Base-by-base conservation (phyloP, 2,113 vertebrate genomes). In the Ammodytes marinus region DNA sequence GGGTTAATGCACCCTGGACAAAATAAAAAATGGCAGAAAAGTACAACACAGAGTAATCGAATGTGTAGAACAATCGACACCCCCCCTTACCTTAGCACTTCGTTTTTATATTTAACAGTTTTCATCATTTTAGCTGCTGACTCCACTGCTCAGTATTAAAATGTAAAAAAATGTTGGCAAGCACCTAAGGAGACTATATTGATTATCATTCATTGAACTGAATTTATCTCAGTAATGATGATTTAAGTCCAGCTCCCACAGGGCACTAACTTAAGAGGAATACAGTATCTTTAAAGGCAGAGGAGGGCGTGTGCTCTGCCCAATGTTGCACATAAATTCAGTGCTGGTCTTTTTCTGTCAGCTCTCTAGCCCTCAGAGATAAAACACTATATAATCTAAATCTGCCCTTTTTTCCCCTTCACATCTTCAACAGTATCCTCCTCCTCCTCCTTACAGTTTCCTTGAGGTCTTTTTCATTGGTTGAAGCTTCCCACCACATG, bases 311-410 rank as follows among this genome's bases (percentile, higher is more conserved):
- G 80, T 81, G 67, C 27, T 67, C 73, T 72, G 79, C 86, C 57
- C 46, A 27, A 27, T 27, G 74, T 49, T 27, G 63, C 63, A 67
- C 74, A 58, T 86, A 69, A 74, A 77, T 90, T 55, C 68, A 46
- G 37, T 1, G 7, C 77, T 86, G 65, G 47, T 85, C 75, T 85
- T 83, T 77, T 83, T 77, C 59, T 64, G 88, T 82, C 83, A 86
- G 60, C n/a, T 82, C 58, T 79, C 27, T 27, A 27, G 58, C 54
- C 75, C 60, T 85, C 40, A 52, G 17, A 89, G 77, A 85, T 84
- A 76, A 88, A 89, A 72, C 68, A 80, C 61, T 80, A 72, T 87
- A 78, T 93, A 87, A 91, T 92, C 88, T 79, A 60, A 87, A 91
- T 92, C 88, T 79, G 64, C n/a, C n/a, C 12, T 39, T 27, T 27